phyloP scores from a whole-genome alignment of 2,888 invertebrate genomes.

The Cryptophagus acutangulus region DNA sequence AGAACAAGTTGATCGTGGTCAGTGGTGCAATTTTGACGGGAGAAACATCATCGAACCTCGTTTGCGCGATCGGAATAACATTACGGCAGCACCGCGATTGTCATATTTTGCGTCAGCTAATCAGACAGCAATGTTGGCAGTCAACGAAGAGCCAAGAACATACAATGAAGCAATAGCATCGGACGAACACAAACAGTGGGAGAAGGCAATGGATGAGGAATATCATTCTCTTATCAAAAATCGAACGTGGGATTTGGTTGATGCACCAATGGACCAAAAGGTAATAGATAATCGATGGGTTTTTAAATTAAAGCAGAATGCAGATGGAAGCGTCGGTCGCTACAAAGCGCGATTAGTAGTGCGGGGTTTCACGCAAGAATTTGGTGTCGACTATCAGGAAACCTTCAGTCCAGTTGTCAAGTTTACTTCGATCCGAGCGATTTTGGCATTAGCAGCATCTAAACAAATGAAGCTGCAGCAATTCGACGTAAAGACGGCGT shows the following conservation, averaged over 20 bases:
- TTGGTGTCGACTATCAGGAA: constrained; percentile 25
- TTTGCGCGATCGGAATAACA: not conserved
- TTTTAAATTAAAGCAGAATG: not conserved
- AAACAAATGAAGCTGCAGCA: constrained; percentile 17
- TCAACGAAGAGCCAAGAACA: not conserved
- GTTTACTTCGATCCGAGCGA: constrained; percentile 18
- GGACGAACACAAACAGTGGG: not conserved
- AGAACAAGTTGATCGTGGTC: not conserved
- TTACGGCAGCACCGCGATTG: not conserved
- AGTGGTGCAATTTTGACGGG: not conserved
- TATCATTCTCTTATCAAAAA: not conserved
- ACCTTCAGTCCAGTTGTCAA: constrained; percentile 23
- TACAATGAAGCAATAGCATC: not conserved
- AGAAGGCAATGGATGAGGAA: constrained; percentile 6
- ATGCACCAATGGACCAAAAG: not conserved
- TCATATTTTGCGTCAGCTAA: not conserved
- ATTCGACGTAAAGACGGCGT: constrained; percentile 29
- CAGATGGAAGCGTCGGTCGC: constrained; percentile 6
- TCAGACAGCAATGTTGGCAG: not conserved
- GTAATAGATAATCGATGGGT: not conserved
- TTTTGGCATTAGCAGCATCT: constrained; percentile 19
- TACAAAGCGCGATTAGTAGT: constrained; percentile 8
- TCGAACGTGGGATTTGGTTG: constrained; percentile 3
- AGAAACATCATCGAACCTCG: no score
- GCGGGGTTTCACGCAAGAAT: constrained; percentile 16